These are phyloP conservation scores for Zaprionus nigranus DNA, from an alignment of 1,140 invertebrate genomes.

Conservation along the genomic window DNA sequence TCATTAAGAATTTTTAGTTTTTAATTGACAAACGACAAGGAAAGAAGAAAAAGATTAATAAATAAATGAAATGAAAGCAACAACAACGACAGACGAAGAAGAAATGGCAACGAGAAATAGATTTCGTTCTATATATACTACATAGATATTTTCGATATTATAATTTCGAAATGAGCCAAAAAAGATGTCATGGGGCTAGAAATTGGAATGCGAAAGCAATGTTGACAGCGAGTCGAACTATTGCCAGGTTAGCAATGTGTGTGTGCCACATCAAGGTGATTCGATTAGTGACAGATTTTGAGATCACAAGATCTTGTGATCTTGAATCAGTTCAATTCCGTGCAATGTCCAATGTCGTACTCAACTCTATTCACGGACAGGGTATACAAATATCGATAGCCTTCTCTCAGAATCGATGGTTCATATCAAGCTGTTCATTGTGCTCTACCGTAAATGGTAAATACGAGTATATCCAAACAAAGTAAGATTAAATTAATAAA, in stretches of 20 bases:
- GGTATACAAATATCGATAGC: conserved; percentile 2
- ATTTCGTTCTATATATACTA: conserved; percentile 23
- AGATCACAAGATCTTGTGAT: conserved; percentile 12
- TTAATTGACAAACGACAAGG: conserved; percentile 69
- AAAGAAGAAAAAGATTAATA: conserved; percentile 37
- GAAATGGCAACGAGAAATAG: conserved; percentile 20
- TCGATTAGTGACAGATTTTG: conserved; percentile 16
- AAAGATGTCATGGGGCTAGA: conserved; percentile 55
- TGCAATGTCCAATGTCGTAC: background rate
- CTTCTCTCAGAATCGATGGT: no score
- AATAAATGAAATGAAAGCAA: conserved; percentile 40
- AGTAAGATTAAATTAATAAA: background rate
- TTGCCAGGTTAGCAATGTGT: conserved; percentile 5
- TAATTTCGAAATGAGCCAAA: conserved; percentile 50
- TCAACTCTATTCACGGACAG: background rate
- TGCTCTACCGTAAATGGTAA: no score
- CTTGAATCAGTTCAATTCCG: background rate
- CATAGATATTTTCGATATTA: conserved; percentile 33
- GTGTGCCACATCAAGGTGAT: conserved; percentile 31
- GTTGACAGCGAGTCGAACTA: conserved; percentile 50
- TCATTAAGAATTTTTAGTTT: conserved; percentile 78
- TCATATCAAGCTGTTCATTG: no score
- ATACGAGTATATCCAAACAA: no score
- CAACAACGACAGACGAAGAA: conserved; percentile 14
- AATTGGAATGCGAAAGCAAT: conserved; percentile 55